Conservation (phyloP, 1,140 invertebrate species). For the Saccostrea cuccullata region DNA sequence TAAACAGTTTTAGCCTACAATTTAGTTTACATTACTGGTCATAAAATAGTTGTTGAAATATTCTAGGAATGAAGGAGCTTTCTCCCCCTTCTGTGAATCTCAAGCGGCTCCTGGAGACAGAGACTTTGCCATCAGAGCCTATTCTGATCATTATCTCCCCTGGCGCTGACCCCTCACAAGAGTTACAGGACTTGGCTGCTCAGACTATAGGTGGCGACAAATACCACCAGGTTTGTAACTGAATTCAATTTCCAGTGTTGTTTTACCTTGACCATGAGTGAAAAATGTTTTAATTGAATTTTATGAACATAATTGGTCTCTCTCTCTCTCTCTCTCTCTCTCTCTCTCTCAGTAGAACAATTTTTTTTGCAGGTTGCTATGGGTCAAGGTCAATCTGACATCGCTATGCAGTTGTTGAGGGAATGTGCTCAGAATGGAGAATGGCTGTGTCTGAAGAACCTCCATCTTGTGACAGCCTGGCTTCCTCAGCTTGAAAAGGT, state of each 20-base stretch:
- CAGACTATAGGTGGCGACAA: slow-evolving; percentile 80
- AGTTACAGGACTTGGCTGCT: slow-evolving; percentile 84
- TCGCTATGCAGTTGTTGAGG: slow-evolving; percentile 81
- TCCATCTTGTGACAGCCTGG: slow-evolving; percentile 91
- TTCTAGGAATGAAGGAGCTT: slow-evolving; percentile 82
- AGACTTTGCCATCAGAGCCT: slow-evolving; percentile 83
- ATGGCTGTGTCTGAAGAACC: slow-evolving; percentile 92
- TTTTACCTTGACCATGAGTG: neutral
- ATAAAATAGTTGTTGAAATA: neutral
- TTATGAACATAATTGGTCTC: too few species aligned
- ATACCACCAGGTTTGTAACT: slow-evolving; percentile 81
- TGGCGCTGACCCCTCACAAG: slow-evolving; percentile 90
- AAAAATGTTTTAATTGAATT: too few species aligned
- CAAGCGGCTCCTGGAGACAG: slow-evolving; percentile 81
- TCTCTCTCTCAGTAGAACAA: neutral
- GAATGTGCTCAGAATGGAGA: slow-evolving; percentile 82
- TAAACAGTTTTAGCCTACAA: neutral
- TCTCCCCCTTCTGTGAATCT: slow-evolving; percentile 84
- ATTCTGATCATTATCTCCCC: slow-evolving; percentile 87
- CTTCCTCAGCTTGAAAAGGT: slow-evolving; percentile 86
- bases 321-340: too few species aligned
- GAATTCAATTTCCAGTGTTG: neutral
- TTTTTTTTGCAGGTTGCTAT: slow-evolving; percentile 82
- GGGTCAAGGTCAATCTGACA: slow-evolving; percentile 86
- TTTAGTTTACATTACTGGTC: neutral